Percentiles rank a stretch among this genome's conserved stretches.
These are phyloP conservation scores for Bradysia coprophila DNA, from an alignment of 1,140 invertebrate genomes.

Conservation along the genomic window DNA sequence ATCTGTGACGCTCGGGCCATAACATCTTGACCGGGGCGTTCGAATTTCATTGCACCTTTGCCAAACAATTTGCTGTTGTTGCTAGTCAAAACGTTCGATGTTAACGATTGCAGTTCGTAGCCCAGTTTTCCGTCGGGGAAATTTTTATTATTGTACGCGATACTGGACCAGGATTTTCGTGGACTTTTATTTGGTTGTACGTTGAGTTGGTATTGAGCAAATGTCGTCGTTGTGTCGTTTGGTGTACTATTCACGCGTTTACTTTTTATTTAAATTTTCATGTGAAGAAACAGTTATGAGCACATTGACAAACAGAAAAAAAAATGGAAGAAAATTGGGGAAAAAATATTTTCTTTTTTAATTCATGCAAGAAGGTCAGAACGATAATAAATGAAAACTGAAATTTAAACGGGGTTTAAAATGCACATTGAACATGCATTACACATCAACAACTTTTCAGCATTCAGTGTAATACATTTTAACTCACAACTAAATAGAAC, in stretches of 20 bases:
- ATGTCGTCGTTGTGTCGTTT: conserved; percentile 1
- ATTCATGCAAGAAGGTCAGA: no score
- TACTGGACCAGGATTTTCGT: conserved; percentile 4
- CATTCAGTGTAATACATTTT: no score
- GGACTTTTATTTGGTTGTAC: background rate
- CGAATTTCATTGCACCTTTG: conserved; percentile 2
- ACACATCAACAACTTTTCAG: no score
- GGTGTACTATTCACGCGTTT: conserved; percentile 1
- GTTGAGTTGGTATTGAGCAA: background rate
- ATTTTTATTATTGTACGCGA: conserved; percentile 6
- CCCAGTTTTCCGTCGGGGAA: conserved; percentile 5
- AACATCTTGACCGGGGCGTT: conserved; percentile 19
- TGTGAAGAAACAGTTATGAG: no score
- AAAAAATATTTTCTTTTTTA: no score
- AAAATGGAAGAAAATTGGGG: background rate
- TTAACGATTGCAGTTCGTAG: conserved; percentile 2
- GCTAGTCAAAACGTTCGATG: background rate
- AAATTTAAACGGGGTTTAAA: no score
- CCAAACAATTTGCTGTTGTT: background rate
- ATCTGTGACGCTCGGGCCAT: conserved; percentile 67
- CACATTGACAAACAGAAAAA: conserved; percentile 1
- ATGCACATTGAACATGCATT: no score
- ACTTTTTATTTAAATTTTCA: no score
- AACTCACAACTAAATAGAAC: no score
- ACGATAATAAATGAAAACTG: no score